These are phyloP conservation scores for Adrianichthys oophorus DNA, from an alignment of 2,797 vertebrate genomes.

Conservation along the genomic window DNA sequence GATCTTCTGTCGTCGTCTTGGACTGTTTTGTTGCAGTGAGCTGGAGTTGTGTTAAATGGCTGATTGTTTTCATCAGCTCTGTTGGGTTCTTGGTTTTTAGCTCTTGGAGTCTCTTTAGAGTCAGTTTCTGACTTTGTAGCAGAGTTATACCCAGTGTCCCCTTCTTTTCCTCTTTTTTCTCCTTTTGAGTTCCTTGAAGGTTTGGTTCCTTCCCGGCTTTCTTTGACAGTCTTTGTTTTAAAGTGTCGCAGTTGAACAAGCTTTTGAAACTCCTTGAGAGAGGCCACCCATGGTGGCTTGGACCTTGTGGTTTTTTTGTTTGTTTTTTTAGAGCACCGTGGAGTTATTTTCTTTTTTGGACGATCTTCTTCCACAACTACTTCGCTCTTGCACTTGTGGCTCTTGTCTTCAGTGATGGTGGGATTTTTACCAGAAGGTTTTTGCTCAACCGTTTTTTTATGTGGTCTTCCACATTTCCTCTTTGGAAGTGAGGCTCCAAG, in stretches of 20 bases:
- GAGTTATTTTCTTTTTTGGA: no score
- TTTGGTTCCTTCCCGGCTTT: conserved; percentile 4
- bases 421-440: accelerated
- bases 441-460: conserved; percentile 10
- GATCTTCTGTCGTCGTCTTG: not conserved
- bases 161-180: not conserved
- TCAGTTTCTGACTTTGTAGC: not conserved
- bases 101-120: not conserved
- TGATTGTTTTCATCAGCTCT: conserved; percentile 26
- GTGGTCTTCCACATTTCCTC: conserved; percentile 46
- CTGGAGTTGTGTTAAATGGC: not conserved
- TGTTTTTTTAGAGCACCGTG: no score
- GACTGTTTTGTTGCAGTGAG: not conserved
- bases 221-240: conserved; percentile 17
- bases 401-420: not conserved
- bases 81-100: no score
- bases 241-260: conserved; percentile 30
- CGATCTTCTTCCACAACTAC: not conserved
- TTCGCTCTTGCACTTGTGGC: not conserved
- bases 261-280: conserved; percentile 44
- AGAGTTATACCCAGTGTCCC: not conserved
- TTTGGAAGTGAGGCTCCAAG: not conserved
- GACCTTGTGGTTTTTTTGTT: not conserved
- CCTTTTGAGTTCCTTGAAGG: not conserved
- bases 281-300: conserved; percentile 5